Percentiles rank a stretch among this genome's conserved stretches.
phyloP scores from a whole-genome alignment of 2,888 invertebrate genomes.

The Smittia aterrima region DNA sequence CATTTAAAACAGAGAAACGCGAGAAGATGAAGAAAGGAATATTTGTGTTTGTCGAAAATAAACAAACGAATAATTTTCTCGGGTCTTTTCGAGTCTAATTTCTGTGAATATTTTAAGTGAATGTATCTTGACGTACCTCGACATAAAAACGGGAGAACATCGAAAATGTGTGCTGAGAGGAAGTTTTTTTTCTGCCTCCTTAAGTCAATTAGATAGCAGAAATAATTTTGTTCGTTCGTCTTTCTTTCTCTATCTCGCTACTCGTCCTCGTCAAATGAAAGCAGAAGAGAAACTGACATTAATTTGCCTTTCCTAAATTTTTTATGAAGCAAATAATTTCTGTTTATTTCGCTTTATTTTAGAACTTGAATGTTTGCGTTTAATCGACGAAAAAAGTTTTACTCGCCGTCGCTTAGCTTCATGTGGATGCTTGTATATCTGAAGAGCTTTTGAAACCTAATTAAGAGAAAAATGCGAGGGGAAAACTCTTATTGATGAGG shows the following conservation, averaged over 20 bases:
- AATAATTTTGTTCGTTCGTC: neutral
- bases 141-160: neutral
- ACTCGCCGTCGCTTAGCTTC: neutral
- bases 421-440: neutral
- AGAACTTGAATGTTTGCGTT: conserved; percentile 10
- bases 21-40: neutral
- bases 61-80: conserved; percentile 14
- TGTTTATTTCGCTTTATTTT: neutral
- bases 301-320: neutral
- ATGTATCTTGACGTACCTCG: neutral
- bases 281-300: neutral
- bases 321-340: conserved; percentile 4
- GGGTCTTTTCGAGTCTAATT: neutral
- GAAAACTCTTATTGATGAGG: neutral
- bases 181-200: conserved; percentile 8
- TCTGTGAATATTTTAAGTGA: conserved; percentile 4
- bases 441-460: conserved; percentile 35
- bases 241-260: neutral
- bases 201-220: conserved; percentile 28
- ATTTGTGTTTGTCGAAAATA: conserved; percentile 26
- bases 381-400: conserved; percentile 7
- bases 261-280: neutral
- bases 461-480: conserved; percentile 24
- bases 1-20: neutral
- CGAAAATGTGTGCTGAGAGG: neutral